phyloP scores from a whole-genome alignment of 2,113 vertebrate genomes.

The Bothrops jararaca region DNA sequence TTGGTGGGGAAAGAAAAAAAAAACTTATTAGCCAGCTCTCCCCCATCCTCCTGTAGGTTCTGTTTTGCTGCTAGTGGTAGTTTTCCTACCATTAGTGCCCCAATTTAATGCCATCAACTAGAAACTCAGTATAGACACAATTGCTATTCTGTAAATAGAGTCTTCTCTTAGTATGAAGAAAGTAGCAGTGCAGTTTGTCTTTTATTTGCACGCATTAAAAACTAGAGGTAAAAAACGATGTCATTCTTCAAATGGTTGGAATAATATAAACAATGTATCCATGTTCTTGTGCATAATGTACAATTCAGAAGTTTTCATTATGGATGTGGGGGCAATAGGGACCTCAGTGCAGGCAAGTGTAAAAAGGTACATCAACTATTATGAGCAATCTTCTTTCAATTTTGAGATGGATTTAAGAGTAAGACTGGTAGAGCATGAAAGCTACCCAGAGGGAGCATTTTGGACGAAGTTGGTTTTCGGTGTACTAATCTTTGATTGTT shows the following conservation, averaged over 20 bases:
- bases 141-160: background rate
- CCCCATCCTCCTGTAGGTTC: background rate
- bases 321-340: accelerated
- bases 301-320: background rate
- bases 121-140: background rate
- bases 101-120: background rate
- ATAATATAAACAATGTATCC: background rate
- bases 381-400: background rate
- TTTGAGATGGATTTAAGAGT: background rate
- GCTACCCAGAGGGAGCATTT: background rate
- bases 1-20: background rate
- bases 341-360: background rate
- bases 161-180: background rate
- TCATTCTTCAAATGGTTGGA: background rate
- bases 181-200: background rate
- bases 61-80: background rate
- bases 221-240: background rate
- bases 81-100: background rate
- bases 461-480: background rate
- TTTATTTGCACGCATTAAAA: background rate
- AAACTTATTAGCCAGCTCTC: too few relatives aligned
- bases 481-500: conserved; percentile 5
- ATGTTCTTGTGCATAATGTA: conserved; percentile 9
- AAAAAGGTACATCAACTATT: background rate
- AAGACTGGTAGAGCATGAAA: background rate